Percentiles rank a stretch among this genome's conserved stretches.
These are phyloP conservation scores for Melinaea menophilus DNA, from an alignment of 2,888 invertebrate species.

Conservation along the genomic window DNA sequence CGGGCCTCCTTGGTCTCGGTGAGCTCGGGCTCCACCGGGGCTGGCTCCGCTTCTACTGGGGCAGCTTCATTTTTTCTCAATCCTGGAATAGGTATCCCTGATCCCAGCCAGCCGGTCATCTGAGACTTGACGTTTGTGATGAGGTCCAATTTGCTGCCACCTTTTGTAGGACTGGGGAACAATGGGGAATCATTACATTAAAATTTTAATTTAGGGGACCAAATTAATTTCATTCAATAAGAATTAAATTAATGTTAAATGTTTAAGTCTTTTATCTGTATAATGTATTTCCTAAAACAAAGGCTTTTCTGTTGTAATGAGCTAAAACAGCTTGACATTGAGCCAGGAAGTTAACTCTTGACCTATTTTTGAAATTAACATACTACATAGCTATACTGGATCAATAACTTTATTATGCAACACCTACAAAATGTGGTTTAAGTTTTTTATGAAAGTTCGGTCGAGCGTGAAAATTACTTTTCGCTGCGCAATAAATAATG, in stretches of 20 bases:
- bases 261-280: background rate
- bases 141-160: conserved; percentile 86
- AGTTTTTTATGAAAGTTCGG: conserved; percentile 12
- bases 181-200: conserved; percentile 11
- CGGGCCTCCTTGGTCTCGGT: conserved; percentile 68
- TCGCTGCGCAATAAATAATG: conserved; percentile 4
- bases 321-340: conserved; percentile 14
- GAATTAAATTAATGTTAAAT: background rate
- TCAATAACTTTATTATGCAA: conserved; percentile 41
- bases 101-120: conserved; percentile 90
- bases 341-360: conserved; percentile 24
- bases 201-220: conserved; percentile 10
- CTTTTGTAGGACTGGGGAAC: conserved; percentile 82
- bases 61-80: conserved; percentile 82
- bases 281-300: background rate
- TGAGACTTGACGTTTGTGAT: conserved; percentile 91
- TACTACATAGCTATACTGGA: conserved; percentile 29
- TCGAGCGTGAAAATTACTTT: conserved; percentile 9
- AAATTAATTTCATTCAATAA: background rate
- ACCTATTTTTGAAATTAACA: conserved; percentile 31
- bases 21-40: conserved; percentile 63
- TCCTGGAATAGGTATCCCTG: conserved; percentile 86
- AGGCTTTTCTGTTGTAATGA: background rate
- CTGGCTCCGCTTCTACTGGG: conserved; percentile 62
- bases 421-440: conserved; percentile 14